Conservation (phyloP, 2,113 vertebrate species). For the Thalassoma bifasciatum region DNA sequence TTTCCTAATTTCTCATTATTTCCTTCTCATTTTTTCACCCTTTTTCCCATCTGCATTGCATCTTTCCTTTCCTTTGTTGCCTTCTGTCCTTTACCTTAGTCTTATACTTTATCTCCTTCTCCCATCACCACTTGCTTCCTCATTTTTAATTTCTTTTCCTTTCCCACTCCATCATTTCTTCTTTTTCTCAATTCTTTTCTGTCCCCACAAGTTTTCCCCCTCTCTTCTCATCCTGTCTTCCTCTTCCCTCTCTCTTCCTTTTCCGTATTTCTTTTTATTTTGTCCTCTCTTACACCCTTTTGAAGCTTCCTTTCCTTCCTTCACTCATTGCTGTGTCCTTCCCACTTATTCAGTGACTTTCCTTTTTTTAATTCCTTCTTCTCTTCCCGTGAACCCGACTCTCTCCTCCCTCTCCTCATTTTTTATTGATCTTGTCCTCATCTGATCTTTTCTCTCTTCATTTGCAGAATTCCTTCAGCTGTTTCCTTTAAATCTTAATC, state of each 20-base stretch:
- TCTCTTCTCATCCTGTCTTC: not conserved
- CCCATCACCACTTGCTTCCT: not conserved
- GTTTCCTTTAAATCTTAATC: not conserved
- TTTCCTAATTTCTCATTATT: not conserved
- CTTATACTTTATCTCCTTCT: too few species aligned
- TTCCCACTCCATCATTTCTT: not conserved
- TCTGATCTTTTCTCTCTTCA: not conserved
- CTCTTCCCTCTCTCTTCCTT: not conserved
- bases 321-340: not conserved
- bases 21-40: not conserved
- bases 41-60: not conserved
- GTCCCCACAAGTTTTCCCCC: not conserved
- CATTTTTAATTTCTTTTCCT: not conserved
- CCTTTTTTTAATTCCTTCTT: not conserved
- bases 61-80: not conserved
- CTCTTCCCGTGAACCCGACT: not conserved
- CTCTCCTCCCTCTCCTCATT: slow-evolving; percentile 4
- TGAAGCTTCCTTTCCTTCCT: not conserved
- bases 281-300: not conserved
- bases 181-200: not conserved
- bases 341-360: too few species aligned
- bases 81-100: not conserved
- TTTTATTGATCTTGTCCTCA: slow-evolving; percentile 1
- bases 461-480: not conserved
- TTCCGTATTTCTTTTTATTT: not conserved